phyloP scores from a whole-genome alignment of 2,888 invertebrate species.

The Odontocolon sp. region DNA sequence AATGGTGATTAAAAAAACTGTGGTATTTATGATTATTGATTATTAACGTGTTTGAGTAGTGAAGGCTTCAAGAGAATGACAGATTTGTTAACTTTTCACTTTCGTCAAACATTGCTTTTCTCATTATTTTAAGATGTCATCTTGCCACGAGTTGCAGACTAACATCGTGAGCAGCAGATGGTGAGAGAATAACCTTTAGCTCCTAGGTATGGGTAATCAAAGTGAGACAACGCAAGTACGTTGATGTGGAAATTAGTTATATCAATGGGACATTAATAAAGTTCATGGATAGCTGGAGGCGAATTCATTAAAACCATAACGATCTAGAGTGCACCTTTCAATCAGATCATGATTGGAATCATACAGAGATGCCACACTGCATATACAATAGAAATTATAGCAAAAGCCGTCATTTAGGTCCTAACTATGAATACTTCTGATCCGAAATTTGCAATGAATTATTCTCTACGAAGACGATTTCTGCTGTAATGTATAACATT shows the following conservation, averaged over 20 bases:
- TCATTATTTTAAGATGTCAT: no score
- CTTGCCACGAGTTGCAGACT: no score
- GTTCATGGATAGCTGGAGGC: slow-evolving; percentile 44
- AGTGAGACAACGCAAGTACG: no score
- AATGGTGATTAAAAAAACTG: no score
- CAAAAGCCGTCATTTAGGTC: slow-evolving; percentile 2
- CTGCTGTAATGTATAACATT: background rate
- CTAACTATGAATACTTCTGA: background rate
- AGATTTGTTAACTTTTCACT: no score
- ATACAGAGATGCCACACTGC: background rate
- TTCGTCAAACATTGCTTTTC: no score
- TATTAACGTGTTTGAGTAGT: no score
- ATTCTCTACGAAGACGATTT: slow-evolving; percentile 1
- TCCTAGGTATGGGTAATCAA: no score
- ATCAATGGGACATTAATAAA: slow-evolving; percentile 53
- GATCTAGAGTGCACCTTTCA: slow-evolving; percentile 43
- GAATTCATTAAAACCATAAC: slow-evolving; percentile 46
- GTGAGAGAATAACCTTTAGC: background rate
- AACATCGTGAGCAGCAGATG: slow-evolving; percentile 24
- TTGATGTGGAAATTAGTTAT: slow-evolving; percentile 52
- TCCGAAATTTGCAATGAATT: slow-evolving; percentile 16
- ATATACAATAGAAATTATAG: background rate
- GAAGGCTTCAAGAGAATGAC: no score
- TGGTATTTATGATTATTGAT: no score
- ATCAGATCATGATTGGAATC: slow-evolving; percentile 54